Percentiles rank a stretch among this genome's conserved stretches.
These are phyloP conservation scores for Drosophila kambysellisi DNA, from an alignment of 2,888 invertebrate species.

Conservation along the genomic window DNA sequence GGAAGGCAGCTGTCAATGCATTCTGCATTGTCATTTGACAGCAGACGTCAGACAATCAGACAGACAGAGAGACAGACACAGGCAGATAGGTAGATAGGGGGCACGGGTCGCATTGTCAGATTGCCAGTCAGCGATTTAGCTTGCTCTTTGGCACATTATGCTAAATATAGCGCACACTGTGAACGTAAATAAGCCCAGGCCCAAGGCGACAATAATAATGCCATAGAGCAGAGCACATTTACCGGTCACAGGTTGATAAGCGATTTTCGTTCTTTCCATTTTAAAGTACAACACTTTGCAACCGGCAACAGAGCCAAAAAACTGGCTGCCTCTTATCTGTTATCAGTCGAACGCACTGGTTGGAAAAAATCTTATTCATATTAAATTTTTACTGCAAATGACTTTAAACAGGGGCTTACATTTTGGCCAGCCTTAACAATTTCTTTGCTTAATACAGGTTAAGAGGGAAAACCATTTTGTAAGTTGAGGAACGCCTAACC, in stretches of 20 bases:
- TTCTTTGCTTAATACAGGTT: not conserved
- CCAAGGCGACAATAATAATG: constrained; percentile 33
- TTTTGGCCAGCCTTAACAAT: not conserved
- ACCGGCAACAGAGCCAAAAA: constrained; percentile 13
- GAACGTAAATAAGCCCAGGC: constrained; percentile 35
- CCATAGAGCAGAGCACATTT: constrained; percentile 32
- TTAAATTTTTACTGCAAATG: not conserved
- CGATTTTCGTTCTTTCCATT: constrained; percentile 1
- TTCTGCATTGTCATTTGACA: constrained; percentile 50
- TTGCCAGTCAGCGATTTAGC: constrained; percentile 45
- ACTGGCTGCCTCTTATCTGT: not conserved
- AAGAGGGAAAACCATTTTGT: not conserved
- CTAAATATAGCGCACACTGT: constrained; percentile 62
- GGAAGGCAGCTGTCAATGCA: constrained; percentile 44
- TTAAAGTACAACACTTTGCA: constrained; percentile 28
- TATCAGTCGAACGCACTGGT: constrained; percentile 19
- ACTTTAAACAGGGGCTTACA: not conserved
- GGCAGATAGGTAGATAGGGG: constrained; percentile 10
- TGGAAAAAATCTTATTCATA: not conserved
- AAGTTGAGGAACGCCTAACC: no score
- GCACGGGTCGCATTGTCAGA: constrained; percentile 31
- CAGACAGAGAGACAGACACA: not conserved
- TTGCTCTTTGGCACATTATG: constrained; percentile 60
- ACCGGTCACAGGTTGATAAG: constrained; percentile 52
- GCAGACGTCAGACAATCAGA: constrained; percentile 23